phyloP scores from a whole-genome alignment of 2,113 vertebrate genomes.

The Micromys minutus region DNA sequence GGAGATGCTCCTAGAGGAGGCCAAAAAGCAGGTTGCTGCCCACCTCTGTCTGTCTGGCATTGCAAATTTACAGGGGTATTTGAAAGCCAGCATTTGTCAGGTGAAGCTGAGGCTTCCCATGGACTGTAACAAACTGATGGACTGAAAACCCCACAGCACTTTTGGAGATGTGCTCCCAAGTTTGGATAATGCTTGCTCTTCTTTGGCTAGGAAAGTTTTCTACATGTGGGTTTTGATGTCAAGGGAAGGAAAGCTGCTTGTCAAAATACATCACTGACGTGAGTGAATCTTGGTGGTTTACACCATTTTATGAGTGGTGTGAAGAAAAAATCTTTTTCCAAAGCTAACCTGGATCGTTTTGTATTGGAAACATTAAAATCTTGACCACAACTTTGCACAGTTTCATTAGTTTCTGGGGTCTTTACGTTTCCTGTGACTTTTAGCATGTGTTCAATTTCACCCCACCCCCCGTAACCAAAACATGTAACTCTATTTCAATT shows the following conservation, averaged over 20 bases:
- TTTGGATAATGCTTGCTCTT: background rate
- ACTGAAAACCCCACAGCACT: background rate
- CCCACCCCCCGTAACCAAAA: constrained; percentile 36
- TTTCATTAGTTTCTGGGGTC: constrained; percentile 51
- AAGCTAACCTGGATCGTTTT: constrained; percentile 22
- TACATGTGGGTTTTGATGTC: background rate
- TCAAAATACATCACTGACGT: constrained; percentile 49
- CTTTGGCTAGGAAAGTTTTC: background rate
- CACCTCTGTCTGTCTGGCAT: background rate
- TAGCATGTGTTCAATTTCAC: constrained; percentile 42
- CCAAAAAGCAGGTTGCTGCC: background rate
- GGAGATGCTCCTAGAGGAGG: background rate
- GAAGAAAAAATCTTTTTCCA: background rate
- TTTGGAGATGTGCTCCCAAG: background rate
- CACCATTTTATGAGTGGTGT: constrained; percentile 1
- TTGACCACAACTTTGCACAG: constrained; percentile 66
- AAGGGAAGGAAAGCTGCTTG: background rate
- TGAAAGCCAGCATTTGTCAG: background rate
- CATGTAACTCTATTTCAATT: constrained; percentile 19
- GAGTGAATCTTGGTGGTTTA: constrained; percentile 53
- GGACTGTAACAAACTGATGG: background rate
- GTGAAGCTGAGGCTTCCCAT: background rate
- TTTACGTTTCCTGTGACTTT: constrained; percentile 75
- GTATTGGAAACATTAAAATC: constrained; percentile 31
- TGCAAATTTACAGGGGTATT: background rate